Conservation (phyloP, 2,888 invertebrate species). For the Hylaea fasciaria region DNA sequence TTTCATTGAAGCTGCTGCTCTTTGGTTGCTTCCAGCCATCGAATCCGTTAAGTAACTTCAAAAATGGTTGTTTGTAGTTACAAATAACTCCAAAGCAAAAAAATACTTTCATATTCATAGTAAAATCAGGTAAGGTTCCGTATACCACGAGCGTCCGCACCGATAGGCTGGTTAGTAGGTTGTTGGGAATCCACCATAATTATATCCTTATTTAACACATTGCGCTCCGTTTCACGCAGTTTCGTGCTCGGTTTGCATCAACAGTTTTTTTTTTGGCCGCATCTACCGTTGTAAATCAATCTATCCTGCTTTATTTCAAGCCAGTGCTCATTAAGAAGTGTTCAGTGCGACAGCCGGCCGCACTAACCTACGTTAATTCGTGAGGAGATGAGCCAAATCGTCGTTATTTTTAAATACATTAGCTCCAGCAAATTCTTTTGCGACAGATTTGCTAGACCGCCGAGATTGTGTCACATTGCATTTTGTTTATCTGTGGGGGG, state of each 20-base stretch:
- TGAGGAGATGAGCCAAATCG: conserved; percentile 12
- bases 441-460: conserved; percentile 10
- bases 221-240: neutral
- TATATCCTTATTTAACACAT: too few relatives aligned
- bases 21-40: too few relatives aligned
- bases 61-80: too few relatives aligned
- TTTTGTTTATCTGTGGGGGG: neutral
- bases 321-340: conserved; percentile 4
- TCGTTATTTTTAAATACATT: conserved; percentile 7
- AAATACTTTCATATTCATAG: too few relatives aligned
- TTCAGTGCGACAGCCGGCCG: conserved; percentile 20
- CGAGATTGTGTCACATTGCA: neutral
- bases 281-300: conserved; percentile 18
- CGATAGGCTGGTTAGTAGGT: too few relatives aligned
- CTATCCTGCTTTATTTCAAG: conserved; percentile 21
- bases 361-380: conserved; percentile 23
- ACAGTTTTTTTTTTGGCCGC: conserved; percentile 16
- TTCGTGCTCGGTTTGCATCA: conserved; percentile 2
- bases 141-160: too few relatives aligned
- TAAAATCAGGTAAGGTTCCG: too few relatives aligned
- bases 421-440: neutral
- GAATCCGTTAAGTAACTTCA: too few relatives aligned
- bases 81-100: too few relatives aligned
- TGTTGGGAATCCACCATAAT: too few relatives aligned
- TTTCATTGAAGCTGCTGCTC: too few relatives aligned